Evolutionary conservation across 2,797 vertebrate genomes (phyloP).

Genomic region (Sebastes jordani): DNA sequence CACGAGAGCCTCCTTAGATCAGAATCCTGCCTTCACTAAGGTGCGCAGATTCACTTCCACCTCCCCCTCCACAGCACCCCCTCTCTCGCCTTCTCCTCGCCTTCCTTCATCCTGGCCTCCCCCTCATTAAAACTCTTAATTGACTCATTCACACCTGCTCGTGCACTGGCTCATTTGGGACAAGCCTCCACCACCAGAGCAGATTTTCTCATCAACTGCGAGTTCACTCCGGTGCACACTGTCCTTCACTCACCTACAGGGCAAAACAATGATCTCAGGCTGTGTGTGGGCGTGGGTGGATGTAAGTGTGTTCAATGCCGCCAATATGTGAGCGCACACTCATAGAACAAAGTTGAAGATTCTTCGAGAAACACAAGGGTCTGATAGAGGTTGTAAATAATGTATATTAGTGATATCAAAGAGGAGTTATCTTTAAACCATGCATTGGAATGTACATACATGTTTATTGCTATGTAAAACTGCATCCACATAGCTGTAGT

Average conservation of each 20-base stretch:
- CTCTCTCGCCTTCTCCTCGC: constrained; percentile 41
- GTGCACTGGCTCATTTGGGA: constrained; percentile 75
- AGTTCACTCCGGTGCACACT: constrained; percentile 68
- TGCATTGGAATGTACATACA: not conserved
- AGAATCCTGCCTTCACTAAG: constrained; percentile 60
- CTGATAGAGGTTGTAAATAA: not conserved
- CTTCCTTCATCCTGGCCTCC: constrained; percentile 64
- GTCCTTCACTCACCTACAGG: constrained; percentile 74
- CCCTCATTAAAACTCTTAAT: constrained; percentile 80
- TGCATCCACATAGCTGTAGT: rapidly evolving
- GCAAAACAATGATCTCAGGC: constrained; percentile 48
- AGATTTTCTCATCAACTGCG: constrained; percentile 77
- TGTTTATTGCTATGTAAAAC: not conserved
- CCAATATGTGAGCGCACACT: not conserved
- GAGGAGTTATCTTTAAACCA: not conserved
- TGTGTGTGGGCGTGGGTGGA: constrained; percentile 14
- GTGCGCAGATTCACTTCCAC: constrained; percentile 58
- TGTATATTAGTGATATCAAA: not conserved
- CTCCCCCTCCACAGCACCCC: constrained; percentile 11
- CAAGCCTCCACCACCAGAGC: constrained; percentile 60
- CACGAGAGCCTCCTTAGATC: constrained; percentile 67
- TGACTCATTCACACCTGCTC: constrained; percentile 80
- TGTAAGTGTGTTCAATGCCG: not conserved
- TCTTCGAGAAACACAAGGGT: not conserved
- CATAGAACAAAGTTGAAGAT: not conserved